Conservation (phyloP, 2,113 vertebrate species). For the Nicator chloris region DNA sequence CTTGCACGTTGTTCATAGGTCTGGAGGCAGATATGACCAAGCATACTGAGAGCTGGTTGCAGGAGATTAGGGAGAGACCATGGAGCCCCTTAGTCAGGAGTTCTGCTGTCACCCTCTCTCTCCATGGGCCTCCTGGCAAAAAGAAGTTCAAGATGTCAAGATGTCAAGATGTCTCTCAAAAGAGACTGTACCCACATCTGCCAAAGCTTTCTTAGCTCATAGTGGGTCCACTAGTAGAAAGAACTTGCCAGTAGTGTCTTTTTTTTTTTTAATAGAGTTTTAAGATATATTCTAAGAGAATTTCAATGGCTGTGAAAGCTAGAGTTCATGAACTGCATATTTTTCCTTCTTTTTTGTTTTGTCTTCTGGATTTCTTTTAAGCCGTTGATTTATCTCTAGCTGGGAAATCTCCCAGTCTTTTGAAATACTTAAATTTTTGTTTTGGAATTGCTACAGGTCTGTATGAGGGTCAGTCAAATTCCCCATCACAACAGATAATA, state of each 20-base stretch:
- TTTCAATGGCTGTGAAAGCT: neutral
- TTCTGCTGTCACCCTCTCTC: neutral
- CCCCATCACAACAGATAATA: neutral
- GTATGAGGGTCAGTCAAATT: neutral
- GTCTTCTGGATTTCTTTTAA: conserved; percentile 45
- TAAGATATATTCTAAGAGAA: neutral
- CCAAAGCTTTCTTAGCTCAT: neutral
- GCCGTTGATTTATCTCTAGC: conserved; percentile 36
- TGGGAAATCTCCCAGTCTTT: conserved; percentile 44
- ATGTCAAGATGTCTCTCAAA: too few relatives aligned
- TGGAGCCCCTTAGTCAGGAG: neutral
- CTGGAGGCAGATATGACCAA: neutral
- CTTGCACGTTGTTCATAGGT: neutral
- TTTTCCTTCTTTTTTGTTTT: conserved; percentile 49
- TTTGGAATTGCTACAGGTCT: conserved; percentile 8
- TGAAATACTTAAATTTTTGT: conserved; percentile 7
- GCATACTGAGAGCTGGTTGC: neutral
- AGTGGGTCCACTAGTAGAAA: neutral
- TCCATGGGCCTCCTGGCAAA: neutral
- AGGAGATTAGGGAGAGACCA: neutral
- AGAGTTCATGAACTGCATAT: conserved; percentile 29
- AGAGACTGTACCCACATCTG: neutral
- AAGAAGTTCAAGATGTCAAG: neutral
- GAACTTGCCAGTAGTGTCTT: neutral
- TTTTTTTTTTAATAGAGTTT: neutral